Conservation (phyloP, 1,140 invertebrate species). For the Epicauta chinensis region DNA sequence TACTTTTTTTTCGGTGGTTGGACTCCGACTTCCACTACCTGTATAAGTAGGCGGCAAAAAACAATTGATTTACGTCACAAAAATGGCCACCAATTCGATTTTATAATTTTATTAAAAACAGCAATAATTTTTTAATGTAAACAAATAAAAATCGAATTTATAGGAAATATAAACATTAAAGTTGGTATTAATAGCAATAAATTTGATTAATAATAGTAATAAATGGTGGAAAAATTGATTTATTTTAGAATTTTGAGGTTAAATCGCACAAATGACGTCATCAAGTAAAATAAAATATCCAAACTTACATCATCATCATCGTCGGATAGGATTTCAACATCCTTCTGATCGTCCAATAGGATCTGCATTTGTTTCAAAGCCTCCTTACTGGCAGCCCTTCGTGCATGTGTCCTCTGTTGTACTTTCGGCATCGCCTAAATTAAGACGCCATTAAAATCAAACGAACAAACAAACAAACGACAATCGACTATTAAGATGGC, state of each 20-base stretch:
- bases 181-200: no score
- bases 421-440: conserved; percentile 18
- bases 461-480: neutral
- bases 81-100: conserved; percentile 4
- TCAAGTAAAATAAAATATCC: no score
- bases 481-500: neutral
- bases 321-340: conserved; percentile 26
- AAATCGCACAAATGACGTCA: no score
- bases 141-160: no score
- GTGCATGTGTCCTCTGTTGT: conserved; percentile 26
- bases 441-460: neutral
- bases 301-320: conserved; percentile 35
- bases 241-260: no score
- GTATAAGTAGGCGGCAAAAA: neutral
- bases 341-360: conserved; percentile 27
- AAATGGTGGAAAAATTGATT: no score
- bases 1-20: conserved; percentile 36
- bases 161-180: no score
- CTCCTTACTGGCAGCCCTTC: conserved; percentile 38
- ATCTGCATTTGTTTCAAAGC: conserved; percentile 39
- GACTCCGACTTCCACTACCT: conserved; percentile 19
- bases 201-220: no score
- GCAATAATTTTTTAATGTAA: no score
- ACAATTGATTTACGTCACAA: neutral
- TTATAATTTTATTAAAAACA: no score